A percentile compares a stretch with the other conserved stretches of the same genome.
Evolutionary conservation across 2,888 invertebrate species (phyloP).

Genomic region (Meiosimyza decipiens): DNA sequence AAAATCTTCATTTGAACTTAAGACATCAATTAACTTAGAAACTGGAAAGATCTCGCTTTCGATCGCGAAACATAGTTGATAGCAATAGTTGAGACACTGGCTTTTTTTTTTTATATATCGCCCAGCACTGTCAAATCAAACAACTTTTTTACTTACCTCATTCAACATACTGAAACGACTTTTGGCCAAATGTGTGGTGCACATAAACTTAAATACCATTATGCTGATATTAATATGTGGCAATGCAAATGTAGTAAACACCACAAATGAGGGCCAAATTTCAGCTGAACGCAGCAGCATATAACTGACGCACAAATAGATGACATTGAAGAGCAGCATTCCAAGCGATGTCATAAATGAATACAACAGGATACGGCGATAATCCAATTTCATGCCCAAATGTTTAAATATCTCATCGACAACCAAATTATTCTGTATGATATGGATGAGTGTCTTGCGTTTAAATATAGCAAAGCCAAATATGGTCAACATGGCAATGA

Average conservation of each 20-base stretch:
- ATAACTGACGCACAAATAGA: constrained; percentile 61
- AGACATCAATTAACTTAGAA: too few relatives aligned
- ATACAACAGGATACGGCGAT: constrained; percentile 56
- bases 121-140: too few relatives aligned
- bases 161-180: constrained; percentile 61
- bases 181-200: constrained; percentile 57
- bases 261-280: constrained; percentile 61
- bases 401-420: constrained; percentile 60
- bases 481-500: constrained; percentile 61
- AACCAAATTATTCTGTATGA: constrained; percentile 57
- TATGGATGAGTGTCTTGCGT: constrained; percentile 52
- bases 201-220: constrained; percentile 62
- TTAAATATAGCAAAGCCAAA: constrained; percentile 60
- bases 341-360: constrained; percentile 58
- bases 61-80: too few relatives aligned
- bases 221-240: constrained; percentile 63
- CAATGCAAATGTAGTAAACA: constrained; percentile 61
- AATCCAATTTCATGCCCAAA: constrained; percentile 60
- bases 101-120: too few relatives aligned
- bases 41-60: too few relatives aligned
- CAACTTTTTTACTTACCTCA: constrained; percentile 52
- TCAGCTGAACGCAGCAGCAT: constrained; percentile 56
- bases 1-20: too few relatives aligned
- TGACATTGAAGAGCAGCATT: constrained; percentile 59
- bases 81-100: too few relatives aligned